A percentile compares a stretch with the other conserved stretches of the same genome.
phyloP scores from a whole-genome alignment of 2,888 invertebrate species.

The Philaethria dido region DNA sequence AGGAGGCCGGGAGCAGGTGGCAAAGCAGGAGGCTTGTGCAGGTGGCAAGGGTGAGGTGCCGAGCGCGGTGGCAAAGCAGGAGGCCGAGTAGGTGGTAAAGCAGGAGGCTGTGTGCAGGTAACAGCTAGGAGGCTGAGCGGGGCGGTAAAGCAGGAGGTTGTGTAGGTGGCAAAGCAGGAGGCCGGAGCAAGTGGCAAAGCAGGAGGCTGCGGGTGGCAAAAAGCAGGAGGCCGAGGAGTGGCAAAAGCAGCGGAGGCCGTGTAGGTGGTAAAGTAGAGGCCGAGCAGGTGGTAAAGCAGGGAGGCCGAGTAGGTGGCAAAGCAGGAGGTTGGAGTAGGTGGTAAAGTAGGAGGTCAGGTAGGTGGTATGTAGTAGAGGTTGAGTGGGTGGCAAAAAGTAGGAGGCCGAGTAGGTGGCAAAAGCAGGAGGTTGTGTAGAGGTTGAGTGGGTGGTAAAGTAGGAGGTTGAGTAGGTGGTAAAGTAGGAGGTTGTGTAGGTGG shows the following conservation, averaged over 20 bases:
- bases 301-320: not conserved
- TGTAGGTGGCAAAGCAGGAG: no score
- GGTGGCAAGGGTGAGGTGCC: no score
- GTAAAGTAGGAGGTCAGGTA: slow-evolving; percentile 15
- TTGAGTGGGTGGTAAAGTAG: slow-evolving; percentile 9
- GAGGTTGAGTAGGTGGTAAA: not conserved
- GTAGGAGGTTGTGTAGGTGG: not conserved
- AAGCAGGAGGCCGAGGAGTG: slow-evolving; percentile 13
- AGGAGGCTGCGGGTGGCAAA: not conserved
- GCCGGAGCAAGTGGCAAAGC: slow-evolving; percentile 1
- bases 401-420: not conserved
- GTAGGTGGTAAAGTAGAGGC: not conserved
- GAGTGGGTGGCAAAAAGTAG: not conserved
- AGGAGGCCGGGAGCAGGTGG: no score
- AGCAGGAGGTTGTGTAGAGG: not conserved
- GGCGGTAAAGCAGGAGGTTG: not conserved
- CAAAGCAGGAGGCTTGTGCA: no score
- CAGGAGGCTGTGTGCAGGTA: not conserved
- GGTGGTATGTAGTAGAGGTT: no score
- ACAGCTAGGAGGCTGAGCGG: not conserved
- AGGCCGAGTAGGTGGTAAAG: no score
- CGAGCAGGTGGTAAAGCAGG: slow-evolving; percentile 2
- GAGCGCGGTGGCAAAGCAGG: not conserved
- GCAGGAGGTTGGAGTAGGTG: slow-evolving; percentile 6
- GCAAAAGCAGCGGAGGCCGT: not conserved